These are phyloP conservation scores for Bovichtus diacanthus DNA, from an alignment of 2,797 vertebrate species.

Conservation along the genomic window DNA sequence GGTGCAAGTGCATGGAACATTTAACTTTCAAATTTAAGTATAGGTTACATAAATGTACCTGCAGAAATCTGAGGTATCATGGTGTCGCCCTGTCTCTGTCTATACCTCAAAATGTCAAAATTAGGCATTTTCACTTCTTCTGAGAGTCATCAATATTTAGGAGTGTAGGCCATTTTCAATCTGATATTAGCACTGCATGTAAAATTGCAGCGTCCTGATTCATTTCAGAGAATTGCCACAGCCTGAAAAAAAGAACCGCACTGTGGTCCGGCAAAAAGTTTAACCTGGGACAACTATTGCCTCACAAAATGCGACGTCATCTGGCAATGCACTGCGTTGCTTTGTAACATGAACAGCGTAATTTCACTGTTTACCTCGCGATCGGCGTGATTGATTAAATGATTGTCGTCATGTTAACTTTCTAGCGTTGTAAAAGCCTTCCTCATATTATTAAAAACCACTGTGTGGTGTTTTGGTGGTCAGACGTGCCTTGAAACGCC, in stretches of 20 bases:
- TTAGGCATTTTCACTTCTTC: not conserved
- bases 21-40: not conserved
- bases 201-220: too few relatives aligned
- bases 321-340: not conserved
- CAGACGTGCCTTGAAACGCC: not conserved
- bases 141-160: not conserved
- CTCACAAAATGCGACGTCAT: not conserved
- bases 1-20: not conserved
- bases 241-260: too few relatives aligned
- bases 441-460: not conserved
- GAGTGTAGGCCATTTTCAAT: too few relatives aligned
- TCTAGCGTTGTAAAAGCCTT: not conserved
- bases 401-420: too few relatives aligned
- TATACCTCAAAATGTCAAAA: too few relatives aligned
- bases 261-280: too few relatives aligned
- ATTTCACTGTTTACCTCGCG: not conserved
- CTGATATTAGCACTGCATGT: too few relatives aligned
- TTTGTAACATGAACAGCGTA: not conserved
- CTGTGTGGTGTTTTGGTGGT: not conserved
- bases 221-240: too few relatives aligned
- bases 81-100: too few relatives aligned
- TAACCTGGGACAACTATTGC: too few relatives aligned
- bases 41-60: constrained; percentile 3
- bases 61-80: not conserved
- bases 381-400: too few relatives aligned